phyloP scores from a whole-genome alignment of 1,140 invertebrate genomes.

The Drosophila grimshawi region DNA sequence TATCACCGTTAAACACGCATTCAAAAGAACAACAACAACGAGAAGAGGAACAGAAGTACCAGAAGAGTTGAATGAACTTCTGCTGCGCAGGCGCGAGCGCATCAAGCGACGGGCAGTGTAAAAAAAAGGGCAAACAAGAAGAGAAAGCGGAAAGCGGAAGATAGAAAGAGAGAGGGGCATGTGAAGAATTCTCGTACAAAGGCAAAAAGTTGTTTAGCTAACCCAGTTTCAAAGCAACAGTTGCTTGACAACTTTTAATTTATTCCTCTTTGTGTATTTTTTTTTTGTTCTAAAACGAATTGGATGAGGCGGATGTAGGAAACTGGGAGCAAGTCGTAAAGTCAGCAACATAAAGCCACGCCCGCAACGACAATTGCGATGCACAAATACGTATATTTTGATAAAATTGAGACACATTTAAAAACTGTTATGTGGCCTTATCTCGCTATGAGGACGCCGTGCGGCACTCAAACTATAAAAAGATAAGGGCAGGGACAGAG shows the following conservation, averaged over 20 bases:
- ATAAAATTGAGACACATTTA: conserved; percentile 58
- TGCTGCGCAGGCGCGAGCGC: conserved; percentile 53
- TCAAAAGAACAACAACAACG: conserved; percentile 22
- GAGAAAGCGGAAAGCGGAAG: conserved; percentile 62
- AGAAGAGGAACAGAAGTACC: conserved; percentile 25
- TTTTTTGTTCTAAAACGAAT: conserved; percentile 26
- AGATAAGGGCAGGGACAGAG: conserved; percentile 21
- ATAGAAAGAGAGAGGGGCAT: conserved; percentile 33
- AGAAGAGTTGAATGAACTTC: conserved; percentile 74
- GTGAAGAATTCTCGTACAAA: conserved; percentile 30
- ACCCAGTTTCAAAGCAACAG: conserved; percentile 47
- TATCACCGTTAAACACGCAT: conserved; percentile 59
- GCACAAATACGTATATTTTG: conserved; percentile 39
- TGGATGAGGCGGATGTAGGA: conserved; percentile 62
- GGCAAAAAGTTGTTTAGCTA: conserved; percentile 53
- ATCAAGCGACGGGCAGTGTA: conserved; percentile 39
- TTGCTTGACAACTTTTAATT: conserved; percentile 48
- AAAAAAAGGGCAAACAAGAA: conserved; percentile 63
- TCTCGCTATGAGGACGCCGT: conserved; percentile 26
- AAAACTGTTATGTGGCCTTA: conserved; percentile 32
- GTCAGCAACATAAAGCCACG: conserved; percentile 50
- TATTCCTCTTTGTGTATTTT: background rate
- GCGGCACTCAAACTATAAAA: background rate
- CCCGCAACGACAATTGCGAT: conserved; percentile 38
- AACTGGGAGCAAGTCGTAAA: conserved; percentile 11